phyloP scores from a whole-genome alignment of 2,888 invertebrate species.

The Epicampocera succincta region DNA sequence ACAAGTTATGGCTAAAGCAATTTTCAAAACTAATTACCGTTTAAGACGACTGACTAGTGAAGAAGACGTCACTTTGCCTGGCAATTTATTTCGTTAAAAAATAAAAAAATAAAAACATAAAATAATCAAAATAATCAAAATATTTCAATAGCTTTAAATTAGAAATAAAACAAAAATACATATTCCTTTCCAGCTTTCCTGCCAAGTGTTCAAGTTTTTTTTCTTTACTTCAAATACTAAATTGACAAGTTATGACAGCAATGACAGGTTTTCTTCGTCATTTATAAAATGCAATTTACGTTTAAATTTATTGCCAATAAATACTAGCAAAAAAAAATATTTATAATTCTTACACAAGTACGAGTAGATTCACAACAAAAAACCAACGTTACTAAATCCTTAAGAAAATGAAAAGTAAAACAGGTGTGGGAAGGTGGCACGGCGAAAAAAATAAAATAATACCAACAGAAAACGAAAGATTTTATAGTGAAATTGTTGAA shows the following conservation, averaged over 20 bases:
- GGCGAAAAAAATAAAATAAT: too few relatives aligned
- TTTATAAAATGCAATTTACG: constrained; percentile 42
- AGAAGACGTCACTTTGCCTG: too few relatives aligned
- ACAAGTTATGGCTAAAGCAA: too few relatives aligned
- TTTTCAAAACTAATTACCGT: too few relatives aligned
- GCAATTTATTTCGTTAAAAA: too few relatives aligned
- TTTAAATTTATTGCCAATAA: constrained; percentile 36
- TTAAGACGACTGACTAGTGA: too few relatives aligned
- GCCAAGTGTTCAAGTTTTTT: not conserved
- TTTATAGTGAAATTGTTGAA: constrained; percentile 32
- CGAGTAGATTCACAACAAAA: not conserved
- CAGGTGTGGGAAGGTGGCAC: not conserved
- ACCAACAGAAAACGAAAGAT: not conserved
- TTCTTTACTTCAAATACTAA: constrained; percentile 45
- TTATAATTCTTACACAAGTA: not conserved
- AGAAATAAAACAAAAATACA: not conserved
- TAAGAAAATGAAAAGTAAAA: not conserved
- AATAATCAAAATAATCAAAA: too few relatives aligned
- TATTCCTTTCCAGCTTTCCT: not conserved
- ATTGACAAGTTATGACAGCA: constrained; percentile 67
- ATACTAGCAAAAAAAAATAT: constrained; percentile 12
- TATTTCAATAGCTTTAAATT: not conserved
- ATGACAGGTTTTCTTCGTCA: constrained; percentile 58
- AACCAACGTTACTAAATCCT: constrained; percentile 14
- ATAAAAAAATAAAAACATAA: too few relatives aligned